A percentile compares a stretch with the other conserved stretches of the same genome.
Evolutionary conservation across 2,888 invertebrate genomes (phyloP).

Genomic region (Linyphia triangularis): DNA sequence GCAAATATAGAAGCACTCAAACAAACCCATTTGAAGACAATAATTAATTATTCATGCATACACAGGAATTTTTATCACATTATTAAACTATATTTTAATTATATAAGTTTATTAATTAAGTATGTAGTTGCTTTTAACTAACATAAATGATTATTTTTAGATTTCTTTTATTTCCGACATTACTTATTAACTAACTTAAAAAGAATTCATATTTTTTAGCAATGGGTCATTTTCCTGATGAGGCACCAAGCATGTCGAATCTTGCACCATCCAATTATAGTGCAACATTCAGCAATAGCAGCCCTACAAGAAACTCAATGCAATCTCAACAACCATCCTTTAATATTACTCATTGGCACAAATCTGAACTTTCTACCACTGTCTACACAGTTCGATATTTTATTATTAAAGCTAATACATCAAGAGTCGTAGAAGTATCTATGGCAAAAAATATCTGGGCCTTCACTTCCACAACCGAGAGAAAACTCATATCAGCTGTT

Average conservation of each 20-base stretch:
- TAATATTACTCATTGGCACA: conserved; percentile 20
- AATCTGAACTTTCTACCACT: conserved; percentile 20
- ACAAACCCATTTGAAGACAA: no score
- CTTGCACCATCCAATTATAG: conserved; percentile 67
- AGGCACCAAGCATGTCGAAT: conserved; percentile 61
- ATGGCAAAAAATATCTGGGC: conserved; percentile 83
- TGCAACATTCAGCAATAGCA: conserved; percentile 72
- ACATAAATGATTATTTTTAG: no score
- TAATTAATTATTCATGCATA: no score
- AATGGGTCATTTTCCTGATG: conserved; percentile 68
- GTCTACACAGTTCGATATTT: conserved; percentile 81
- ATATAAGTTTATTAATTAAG: no score
- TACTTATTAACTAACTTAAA: no score
- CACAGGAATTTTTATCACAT: no score
- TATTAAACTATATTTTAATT: no score
- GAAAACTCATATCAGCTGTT: conserved; percentile 83
- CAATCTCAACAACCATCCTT: conserved; percentile 57
- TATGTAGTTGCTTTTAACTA: no score
- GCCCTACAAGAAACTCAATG: conserved; percentile 74
- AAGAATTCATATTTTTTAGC: conserved; percentile 56
- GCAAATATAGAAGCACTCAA: no score
- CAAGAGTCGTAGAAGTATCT: conserved; percentile 83
- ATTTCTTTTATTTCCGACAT: no score
- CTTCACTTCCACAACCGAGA: conserved; percentile 84
- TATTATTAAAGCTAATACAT: conserved; percentile 84